Evolutionary conservation across 2,888 invertebrate genomes (phyloP).

Genomic region (Chromoteleia sp.): DNA sequence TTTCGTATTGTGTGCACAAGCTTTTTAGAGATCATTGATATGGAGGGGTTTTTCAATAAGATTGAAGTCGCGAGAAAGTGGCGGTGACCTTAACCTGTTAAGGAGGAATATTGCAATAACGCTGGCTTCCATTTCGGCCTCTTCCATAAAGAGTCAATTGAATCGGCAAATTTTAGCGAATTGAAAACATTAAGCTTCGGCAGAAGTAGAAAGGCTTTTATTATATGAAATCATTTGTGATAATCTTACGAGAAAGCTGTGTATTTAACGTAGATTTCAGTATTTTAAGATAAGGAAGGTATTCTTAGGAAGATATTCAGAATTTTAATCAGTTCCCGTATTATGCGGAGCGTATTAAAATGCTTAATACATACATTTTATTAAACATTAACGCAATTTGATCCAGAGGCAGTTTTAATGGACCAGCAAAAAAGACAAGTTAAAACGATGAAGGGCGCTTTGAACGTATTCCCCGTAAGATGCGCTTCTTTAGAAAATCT

Average conservation of each 20-base stretch:
- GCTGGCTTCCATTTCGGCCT: constrained; percentile 22
- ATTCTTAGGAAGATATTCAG: background rate
- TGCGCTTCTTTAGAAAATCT: constrained; percentile 4
- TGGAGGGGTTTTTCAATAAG: constrained; percentile 3
- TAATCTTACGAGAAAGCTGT: constrained; percentile 1
- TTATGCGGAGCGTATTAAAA: background rate
- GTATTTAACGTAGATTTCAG: constrained; percentile 2
- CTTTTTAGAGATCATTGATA: constrained; percentile 28
- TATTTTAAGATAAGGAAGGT: background rate
- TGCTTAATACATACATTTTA: background rate
- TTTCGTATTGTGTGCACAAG: constrained; percentile 5
- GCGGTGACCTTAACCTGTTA: constrained; percentile 5
- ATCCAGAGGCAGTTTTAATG: too few species aligned
- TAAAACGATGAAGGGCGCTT: too few species aligned
- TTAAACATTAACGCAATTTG: background rate
- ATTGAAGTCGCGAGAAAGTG: constrained; percentile 21
- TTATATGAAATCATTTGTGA: background rate
- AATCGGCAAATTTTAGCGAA: constrained; percentile 13
- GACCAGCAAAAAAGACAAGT: too few species aligned
- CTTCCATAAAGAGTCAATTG: constrained; percentile 18
- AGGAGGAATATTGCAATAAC: constrained; percentile 4
- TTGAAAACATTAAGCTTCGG: background rate
- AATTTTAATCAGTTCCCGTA: background rate
- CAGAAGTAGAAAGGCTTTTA: constrained; percentile 12
- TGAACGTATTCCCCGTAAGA: too few species aligned